phyloP scores from a whole-genome alignment of 2,113 vertebrate species.

The human region DNA sequence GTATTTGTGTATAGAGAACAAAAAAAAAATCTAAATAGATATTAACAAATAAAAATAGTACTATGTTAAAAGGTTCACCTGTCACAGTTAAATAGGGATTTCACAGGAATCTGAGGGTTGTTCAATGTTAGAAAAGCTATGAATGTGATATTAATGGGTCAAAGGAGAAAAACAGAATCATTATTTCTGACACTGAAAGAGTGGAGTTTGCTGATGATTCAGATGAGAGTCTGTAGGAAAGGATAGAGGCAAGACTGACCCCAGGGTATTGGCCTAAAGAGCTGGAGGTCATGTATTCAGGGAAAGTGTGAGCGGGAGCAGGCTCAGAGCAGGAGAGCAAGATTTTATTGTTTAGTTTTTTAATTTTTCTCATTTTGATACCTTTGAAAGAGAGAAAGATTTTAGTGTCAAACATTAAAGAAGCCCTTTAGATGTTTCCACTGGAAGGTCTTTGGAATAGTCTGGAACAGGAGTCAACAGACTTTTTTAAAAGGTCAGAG shows the following conservation, averaged over 20 bases:
- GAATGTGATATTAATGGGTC: background rate
- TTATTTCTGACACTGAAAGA: background rate
- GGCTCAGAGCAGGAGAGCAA: background rate
- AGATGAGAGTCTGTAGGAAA: background rate
- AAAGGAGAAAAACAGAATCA: background rate
- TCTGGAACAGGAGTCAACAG: background rate
- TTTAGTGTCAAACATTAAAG: background rate
- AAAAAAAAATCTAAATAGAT: background rate
- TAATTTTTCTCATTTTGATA: no score
- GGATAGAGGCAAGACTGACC: background rate
- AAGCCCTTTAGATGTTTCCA: background rate
- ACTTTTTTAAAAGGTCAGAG: background rate
- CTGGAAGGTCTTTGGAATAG: background rate
- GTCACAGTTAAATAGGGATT: background rate
- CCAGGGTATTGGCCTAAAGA: background rate
- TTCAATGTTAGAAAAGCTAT: background rate
- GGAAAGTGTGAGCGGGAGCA: fast-evolving
- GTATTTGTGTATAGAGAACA: background rate
- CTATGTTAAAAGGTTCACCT: background rate
- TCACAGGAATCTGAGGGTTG: background rate
- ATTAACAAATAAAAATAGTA: background rate
- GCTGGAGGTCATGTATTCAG: background rate
- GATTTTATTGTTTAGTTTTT: background rate
- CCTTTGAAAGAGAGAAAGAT: background rate
- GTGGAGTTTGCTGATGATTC: background rate